These are phyloP conservation scores for Vanessa cardui DNA, from an alignment of 2,888 invertebrate species.

Conservation along the genomic window DNA sequence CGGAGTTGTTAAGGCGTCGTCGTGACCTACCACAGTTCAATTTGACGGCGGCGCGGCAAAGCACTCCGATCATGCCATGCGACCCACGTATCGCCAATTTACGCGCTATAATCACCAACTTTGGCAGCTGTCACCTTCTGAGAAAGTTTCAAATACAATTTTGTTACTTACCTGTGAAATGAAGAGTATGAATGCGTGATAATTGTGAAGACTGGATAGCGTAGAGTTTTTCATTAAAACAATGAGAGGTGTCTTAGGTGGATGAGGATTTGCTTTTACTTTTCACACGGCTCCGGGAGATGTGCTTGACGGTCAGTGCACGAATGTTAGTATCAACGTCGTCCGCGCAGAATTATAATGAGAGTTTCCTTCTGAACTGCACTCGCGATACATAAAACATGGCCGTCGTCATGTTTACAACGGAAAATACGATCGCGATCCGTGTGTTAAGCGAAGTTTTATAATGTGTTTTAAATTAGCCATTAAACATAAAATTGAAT, in stretches of 20 bases:
- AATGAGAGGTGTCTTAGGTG: constrained; percentile 26
- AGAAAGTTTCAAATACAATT: constrained; percentile 20
- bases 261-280: constrained; percentile 61
- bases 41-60: constrained; percentile 62
- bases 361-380: constrained; percentile 74
- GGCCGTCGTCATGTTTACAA: constrained; percentile 74
- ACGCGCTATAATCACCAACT: constrained; percentile 47
- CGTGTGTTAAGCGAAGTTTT: constrained; percentile 64
- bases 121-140: constrained; percentile 29
- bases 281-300: constrained; percentile 75
- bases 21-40: constrained; percentile 72
- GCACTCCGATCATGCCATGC: constrained; percentile 59
- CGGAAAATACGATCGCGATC: constrained; percentile 70
- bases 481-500: constrained; percentile 54
- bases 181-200: not conserved
- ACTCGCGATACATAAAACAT: constrained; percentile 74
- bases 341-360: constrained; percentile 77
- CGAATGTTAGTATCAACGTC: constrained; percentile 75
- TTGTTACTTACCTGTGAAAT: not conserved
- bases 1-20: constrained; percentile 55
- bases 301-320: constrained; percentile 70
- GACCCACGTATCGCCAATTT: constrained; percentile 72
- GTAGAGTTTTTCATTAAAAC: not conserved
- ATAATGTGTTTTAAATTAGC: constrained; percentile 67
- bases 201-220: not conserved